These are phyloP conservation scores for Hippocampus comes DNA, from an alignment of 2,113 vertebrate species.

Conservation along the genomic window DNA sequence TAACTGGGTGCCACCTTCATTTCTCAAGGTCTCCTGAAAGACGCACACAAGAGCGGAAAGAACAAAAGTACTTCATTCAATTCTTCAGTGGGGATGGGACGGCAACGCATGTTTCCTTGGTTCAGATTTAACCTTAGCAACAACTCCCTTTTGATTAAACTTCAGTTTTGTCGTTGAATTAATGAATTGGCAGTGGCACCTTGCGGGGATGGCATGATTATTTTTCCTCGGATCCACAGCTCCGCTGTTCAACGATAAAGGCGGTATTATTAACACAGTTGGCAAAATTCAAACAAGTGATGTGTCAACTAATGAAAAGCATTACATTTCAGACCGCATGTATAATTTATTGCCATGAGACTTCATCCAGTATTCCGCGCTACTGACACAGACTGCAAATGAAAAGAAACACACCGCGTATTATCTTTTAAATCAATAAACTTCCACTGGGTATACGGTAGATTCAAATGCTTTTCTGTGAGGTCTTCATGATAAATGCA, in stretches of 20 bases:
- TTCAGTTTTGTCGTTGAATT: slow-evolving; percentile 56
- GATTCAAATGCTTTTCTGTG: slow-evolving; percentile 40
- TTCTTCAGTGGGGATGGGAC: slow-evolving; percentile 33
- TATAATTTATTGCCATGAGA: slow-evolving; percentile 64
- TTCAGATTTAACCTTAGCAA: slow-evolving; percentile 47
- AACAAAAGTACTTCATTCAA: slow-evolving; percentile 21
- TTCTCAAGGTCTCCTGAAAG: slow-evolving; percentile 58
- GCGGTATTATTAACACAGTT: slow-evolving; percentile 65
- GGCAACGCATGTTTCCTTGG: slow-evolving; percentile 30
- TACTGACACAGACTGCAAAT: slow-evolving; percentile 51
- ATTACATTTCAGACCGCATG: slow-evolving; percentile 66
- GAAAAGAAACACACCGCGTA: slow-evolving; percentile 45
- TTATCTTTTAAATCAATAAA: slow-evolving; percentile 50
- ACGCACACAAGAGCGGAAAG: slow-evolving; percentile 19
- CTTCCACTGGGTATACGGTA: not conserved
- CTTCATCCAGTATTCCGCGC: slow-evolving; percentile 54
- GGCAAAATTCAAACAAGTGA: slow-evolving; percentile 69
- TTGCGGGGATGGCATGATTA: slow-evolving; percentile 53
- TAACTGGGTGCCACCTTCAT: slow-evolving; percentile 56
- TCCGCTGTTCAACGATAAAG: slow-evolving; percentile 57
- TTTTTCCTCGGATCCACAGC: slow-evolving; percentile 45
- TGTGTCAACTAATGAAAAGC: slow-evolving; percentile 71
- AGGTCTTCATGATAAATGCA: slow-evolving; percentile 6
- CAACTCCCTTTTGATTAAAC: slow-evolving; percentile 44
- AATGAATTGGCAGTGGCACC: slow-evolving; percentile 57